A percentile compares a stretch with the other conserved stretches of the same genome.
These are phyloP conservation scores for Todiramphus saurophagus DNA, from an alignment of 2,113 vertebrate genomes.

Conservation along the genomic window DNA sequence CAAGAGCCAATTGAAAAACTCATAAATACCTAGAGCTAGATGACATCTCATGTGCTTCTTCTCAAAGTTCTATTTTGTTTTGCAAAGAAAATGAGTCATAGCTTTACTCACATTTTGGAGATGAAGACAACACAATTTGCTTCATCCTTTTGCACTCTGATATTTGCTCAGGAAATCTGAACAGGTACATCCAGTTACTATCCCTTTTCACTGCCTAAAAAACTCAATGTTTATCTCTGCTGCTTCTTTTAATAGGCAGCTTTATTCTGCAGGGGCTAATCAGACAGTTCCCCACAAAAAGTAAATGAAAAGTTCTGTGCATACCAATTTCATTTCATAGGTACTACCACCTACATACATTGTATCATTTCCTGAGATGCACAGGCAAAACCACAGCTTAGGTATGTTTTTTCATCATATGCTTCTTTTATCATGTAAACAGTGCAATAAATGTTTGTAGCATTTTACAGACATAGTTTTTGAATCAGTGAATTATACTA, in stretches of 20 bases:
- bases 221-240: background rate
- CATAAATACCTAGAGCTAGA: background rate
- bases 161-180: background rate
- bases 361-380: background rate
- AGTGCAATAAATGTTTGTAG: background rate
- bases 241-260: background rate
- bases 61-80: background rate
- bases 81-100: background rate
- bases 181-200: background rate
- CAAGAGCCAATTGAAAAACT: background rate
- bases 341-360: background rate
- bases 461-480: background rate
- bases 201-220: background rate
- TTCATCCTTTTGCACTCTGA: background rate
- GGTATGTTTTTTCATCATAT: background rate
- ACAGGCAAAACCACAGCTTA: background rate
- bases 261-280: background rate
- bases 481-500: background rate
- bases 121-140: background rate
- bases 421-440: background rate
- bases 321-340: background rate
- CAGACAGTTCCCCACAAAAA: background rate
- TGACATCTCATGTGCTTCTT: fast-evolving
- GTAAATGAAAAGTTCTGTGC: background rate
- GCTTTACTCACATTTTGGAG: background rate